Evolutionary conservation across 2,113 vertebrate genomes (phyloP).

Genomic region (Oreochromis tanganicae): DNA sequence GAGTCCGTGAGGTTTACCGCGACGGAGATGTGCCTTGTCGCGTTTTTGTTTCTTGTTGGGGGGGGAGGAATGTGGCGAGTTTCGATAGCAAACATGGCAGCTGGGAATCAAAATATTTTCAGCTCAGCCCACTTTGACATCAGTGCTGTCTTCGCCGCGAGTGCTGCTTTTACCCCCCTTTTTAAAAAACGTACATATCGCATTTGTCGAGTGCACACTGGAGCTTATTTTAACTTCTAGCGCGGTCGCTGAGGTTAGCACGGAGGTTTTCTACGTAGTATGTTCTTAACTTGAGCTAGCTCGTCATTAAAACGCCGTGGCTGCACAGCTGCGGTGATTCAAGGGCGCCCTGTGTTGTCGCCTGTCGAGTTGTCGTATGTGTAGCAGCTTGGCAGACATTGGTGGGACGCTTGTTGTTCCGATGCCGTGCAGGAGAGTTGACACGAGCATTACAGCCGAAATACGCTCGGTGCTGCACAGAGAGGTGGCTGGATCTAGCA

Average conservation of each 20-base stretch:
- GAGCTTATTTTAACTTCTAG: background rate
- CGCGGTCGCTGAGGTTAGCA: background rate
- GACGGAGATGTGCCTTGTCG: background rate
- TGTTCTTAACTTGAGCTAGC: background rate
- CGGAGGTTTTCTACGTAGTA: background rate
- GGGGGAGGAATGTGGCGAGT: background rate
- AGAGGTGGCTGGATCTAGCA: background rate
- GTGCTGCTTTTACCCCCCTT: background rate
- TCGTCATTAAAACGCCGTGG: background rate
- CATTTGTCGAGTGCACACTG: background rate
- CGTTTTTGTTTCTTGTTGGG: background rate
- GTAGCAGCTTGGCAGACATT: background rate
- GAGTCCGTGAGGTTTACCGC: background rate
- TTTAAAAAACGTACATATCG: background rate
- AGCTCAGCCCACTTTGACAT: constrained; percentile 53
- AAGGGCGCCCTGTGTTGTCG: constrained; percentile 28
- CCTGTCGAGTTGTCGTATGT: background rate
- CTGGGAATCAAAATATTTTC: background rate
- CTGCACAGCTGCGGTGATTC: background rate
- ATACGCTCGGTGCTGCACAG: background rate
- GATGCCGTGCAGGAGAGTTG: constrained; percentile 1
- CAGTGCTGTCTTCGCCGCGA: constrained; percentile 19
- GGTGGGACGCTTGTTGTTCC: constrained; percentile 7
- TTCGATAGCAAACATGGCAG: background rate
- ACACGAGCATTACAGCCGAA: background rate